phyloP scores from a whole-genome alignment of 1,140 invertebrate species.

The Drosophila punjabiensis region DNA sequence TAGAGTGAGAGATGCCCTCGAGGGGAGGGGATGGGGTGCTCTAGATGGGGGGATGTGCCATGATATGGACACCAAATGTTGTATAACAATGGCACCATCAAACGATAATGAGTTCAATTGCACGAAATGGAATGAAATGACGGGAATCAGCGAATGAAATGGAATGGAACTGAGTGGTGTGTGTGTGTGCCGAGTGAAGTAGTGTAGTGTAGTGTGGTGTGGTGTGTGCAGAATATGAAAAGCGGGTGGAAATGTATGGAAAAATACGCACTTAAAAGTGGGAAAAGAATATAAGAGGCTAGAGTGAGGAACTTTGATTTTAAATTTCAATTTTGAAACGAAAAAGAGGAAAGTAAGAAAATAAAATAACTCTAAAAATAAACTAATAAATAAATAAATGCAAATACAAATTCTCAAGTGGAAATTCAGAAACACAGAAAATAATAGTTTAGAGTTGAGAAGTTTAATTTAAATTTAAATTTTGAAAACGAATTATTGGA shows the following conservation, averaged over 20 bases:
- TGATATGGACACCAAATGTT: slow-evolving; percentile 20
- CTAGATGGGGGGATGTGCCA: neutral
- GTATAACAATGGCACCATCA: slow-evolving; percentile 22
- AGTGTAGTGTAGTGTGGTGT: neutral
- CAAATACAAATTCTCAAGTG: neutral
- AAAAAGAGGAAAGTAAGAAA: neutral
- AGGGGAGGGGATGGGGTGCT: neutral
- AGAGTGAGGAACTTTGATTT: neutral
- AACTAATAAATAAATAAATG: neutral
- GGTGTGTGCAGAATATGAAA: neutral
- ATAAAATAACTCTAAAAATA: neutral
- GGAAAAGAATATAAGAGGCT: neutral
- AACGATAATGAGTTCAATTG: slow-evolving; percentile 47
- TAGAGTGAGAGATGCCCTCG: neutral
- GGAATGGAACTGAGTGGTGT: slow-evolving; percentile 19
- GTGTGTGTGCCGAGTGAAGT: neutral
- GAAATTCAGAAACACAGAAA: neutral
- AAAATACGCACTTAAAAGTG: neutral
- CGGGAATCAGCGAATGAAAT: slow-evolving; percentile 22
- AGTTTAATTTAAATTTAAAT: too few species aligned
- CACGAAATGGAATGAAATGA: slow-evolving; percentile 28
- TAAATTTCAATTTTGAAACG: neutral
- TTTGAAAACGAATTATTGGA: too few species aligned
- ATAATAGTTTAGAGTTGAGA: too few species aligned
- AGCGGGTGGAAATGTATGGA: slow-evolving; percentile 1